These are phyloP conservation scores for Choloepus hoffmanni DNA, from an alignment of 2,113 vertebrate species.

Conservation along the genomic window DNA sequence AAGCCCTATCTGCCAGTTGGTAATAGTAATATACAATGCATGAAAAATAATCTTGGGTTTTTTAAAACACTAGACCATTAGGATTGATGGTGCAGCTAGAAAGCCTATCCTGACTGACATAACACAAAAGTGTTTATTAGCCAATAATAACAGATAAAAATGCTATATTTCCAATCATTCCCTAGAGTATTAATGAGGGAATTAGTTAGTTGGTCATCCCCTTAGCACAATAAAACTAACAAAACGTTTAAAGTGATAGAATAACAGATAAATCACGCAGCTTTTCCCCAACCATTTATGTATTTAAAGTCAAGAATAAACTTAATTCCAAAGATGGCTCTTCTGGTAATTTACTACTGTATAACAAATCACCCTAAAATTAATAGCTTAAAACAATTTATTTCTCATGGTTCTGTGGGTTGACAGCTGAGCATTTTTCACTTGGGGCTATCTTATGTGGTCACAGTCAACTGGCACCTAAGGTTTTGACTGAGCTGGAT, in stretches of 20 bases:
- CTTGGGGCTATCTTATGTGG: neutral
- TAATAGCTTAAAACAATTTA: neutral
- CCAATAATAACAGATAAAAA: neutral
- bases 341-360: neutral
- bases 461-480: neutral
- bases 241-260: neutral
- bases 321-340: neutral
- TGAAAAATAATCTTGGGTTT: neutral
- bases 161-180: neutral
- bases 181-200: neutral
- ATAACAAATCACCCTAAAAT: neutral
- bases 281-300: too few species aligned
- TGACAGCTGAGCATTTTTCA: neutral
- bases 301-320: conserved; percentile 3
- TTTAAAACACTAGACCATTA: neutral
- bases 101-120: neutral
- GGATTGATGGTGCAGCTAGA: neutral
- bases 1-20: neutral
- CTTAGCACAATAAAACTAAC: neutral
- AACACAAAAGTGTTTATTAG: neutral
- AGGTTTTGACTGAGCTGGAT: neutral
- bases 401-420: neutral
- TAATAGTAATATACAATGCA: neutral
- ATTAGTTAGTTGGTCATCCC: neutral
- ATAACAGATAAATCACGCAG: neutral